Conservation (phyloP, 1,140 invertebrate species). For the Apis cerana region DNA sequence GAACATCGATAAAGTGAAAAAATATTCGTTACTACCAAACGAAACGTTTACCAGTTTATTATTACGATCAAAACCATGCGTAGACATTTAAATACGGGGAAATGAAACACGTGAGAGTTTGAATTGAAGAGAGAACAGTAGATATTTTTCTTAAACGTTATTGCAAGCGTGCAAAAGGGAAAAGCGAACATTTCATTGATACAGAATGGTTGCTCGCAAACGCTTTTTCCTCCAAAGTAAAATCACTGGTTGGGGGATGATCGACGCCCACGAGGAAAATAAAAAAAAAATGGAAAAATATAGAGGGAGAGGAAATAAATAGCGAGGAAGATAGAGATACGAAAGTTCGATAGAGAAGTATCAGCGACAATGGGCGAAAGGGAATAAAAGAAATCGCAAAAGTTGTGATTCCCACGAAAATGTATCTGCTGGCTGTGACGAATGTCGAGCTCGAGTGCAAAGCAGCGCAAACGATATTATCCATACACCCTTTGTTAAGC, state of each 20-base stretch:
- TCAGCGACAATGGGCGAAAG: not conserved
- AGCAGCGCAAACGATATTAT: slow-evolving; percentile 45
- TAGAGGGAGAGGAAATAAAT: not conserved
- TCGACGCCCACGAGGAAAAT: not conserved
- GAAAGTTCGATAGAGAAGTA: not conserved
- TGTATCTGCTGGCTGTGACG: slow-evolving; percentile 1
- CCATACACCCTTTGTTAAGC: slow-evolving; percentile 42
- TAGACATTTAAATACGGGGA: not conserved
- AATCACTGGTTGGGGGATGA: not conserved
- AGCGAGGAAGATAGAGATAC: not conserved
- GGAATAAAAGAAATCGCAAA: not conserved
- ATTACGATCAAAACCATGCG: not conserved
- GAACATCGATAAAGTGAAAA: not conserved
- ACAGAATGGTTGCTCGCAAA: not conserved
- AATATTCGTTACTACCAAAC: not conserved
- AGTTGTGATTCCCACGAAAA: slow-evolving; percentile 11
- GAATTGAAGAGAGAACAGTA: no score
- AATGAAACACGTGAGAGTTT: not conserved
- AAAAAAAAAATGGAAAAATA: not conserved
- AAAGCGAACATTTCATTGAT: not conserved
- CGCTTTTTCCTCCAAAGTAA: not conserved
- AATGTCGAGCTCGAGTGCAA: slow-evolving; percentile 6
- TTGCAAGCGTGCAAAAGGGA: no score
- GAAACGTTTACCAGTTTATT: no score
- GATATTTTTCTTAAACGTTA: not conserved